Percentiles rank a stretch among this genome's conserved stretches.
Evolutionary conservation across 2,113 vertebrate genomes (phyloP).

Genomic region (Parotia lawesii): DNA sequence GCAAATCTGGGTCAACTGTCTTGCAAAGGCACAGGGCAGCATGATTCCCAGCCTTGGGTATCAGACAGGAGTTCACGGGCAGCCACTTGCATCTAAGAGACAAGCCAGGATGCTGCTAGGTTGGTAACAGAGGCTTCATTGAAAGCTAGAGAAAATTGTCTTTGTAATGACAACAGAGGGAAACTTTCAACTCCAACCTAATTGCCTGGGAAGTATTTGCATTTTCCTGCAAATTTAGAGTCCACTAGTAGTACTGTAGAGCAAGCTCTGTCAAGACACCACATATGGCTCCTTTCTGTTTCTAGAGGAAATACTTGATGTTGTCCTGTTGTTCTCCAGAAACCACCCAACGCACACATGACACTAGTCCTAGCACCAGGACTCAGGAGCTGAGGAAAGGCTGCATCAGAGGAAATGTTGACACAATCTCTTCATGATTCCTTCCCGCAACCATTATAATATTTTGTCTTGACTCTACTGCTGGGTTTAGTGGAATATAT

Average conservation of each 20-base stretch:
- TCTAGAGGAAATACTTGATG: background rate
- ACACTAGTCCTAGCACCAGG: background rate
- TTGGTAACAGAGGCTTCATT: background rate
- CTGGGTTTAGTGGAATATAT: background rate
- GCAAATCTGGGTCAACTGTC: background rate
- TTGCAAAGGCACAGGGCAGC: background rate
- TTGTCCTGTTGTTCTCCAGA: background rate
- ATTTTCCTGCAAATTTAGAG: background rate
- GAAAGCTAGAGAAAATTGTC: background rate
- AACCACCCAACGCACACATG: accelerated
- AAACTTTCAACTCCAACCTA: background rate
- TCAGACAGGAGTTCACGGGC: background rate
- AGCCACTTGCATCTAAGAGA: background rate
- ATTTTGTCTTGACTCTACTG: background rate
- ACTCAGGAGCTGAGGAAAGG: background rate
- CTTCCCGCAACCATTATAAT: background rate
- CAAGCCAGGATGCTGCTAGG: background rate
- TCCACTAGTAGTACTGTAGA: background rate
- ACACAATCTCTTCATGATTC: background rate
- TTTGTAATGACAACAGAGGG: background rate
- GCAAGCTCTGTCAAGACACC: background rate
- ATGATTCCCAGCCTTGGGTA: background rate
- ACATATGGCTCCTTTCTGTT: background rate
- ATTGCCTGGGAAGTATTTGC: background rate
- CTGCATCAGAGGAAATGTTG: background rate